phyloP scores from a whole-genome alignment of 2,797 vertebrate species.

The Lophotriccus pileatus region DNA sequence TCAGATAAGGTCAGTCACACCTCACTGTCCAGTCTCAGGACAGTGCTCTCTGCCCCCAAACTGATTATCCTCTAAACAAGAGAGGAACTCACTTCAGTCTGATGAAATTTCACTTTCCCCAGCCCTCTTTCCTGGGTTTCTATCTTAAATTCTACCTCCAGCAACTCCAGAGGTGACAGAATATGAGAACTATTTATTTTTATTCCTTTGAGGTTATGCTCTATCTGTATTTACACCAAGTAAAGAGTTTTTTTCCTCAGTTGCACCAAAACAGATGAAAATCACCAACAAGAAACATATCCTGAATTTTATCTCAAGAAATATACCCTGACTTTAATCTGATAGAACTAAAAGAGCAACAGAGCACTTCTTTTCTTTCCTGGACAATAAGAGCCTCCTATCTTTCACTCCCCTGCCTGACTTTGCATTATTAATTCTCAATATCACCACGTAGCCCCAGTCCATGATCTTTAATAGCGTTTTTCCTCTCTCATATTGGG shows the following conservation, averaged over 20 bases:
- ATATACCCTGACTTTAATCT: not conserved
- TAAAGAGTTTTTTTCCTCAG: not conserved
- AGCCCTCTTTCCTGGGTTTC: not conserved
- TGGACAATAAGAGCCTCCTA: rapidly evolving
- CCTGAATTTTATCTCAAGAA: not conserved
- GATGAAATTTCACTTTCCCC: not conserved
- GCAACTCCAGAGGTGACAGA: not conserved
- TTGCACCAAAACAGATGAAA: rapidly evolving
- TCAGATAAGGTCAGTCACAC: not conserved
- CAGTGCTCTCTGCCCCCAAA: not conserved
- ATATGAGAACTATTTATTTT: not conserved
- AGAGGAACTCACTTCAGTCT: rapidly evolving
- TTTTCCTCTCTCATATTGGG: not conserved
- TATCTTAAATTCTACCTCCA: not conserved
- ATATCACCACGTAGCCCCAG: not conserved
- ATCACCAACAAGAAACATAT: not conserved
- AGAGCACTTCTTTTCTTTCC: rapidly evolving
- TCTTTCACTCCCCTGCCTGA: not conserved
- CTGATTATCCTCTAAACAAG: not conserved
- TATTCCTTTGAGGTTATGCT: not conserved
- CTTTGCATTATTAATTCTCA: not conserved
- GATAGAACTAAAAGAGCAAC: rapidly evolving
- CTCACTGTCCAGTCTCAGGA: not conserved
- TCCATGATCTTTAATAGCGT: not conserved
- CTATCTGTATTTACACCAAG: not conserved